Evolutionary conservation across 2,113 vertebrate genomes (phyloP), one percentile per base, ranked within the genome.

Genomic region (Amphilophus citrinellus): DNA sequence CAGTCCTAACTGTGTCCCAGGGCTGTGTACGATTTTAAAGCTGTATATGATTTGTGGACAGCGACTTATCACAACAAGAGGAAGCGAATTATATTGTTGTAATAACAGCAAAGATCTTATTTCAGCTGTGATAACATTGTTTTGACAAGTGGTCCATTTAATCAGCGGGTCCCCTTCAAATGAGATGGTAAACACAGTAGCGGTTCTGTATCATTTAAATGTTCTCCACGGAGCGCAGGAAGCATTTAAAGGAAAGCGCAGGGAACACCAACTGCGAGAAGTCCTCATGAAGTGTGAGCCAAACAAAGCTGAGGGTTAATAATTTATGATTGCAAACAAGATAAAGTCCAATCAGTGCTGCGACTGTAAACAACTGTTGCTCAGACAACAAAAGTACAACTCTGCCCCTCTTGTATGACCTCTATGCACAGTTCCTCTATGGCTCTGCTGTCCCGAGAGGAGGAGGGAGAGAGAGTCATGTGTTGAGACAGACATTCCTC

Each of bases 401-500:
- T 37, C 4, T 86, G 79, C 44, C 68, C 80, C 78, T 76, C 68
- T 42, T 76, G 75, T 83, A 18, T 84, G 83, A 65, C 50, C 62
- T 82, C 73, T 89, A 76, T 15, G 78, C 83, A 44, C 62, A 3
- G 66, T 44, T 88, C 62, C 76, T 91, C 88, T 81, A 82, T 68
- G 84, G 76, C 62, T 76, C 39, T 35, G 39, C 58, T 77, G 56
- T 88, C 80, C 80, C 88, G 78, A 44, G 39, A 81, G 87, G 86
- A 89, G 61, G 86, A 83, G 56, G 53, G 27, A 27, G 27, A 24
- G 78, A 79, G 84, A 59, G 85, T 86, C 90, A 93, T 59, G 71
- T 87, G 87, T 84, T 87, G 88, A 82, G 86, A 76, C 79, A 47
- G 88, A 89, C 86, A 88, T 92, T 93, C 92, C 90, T 91, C 91